Evolutionary conservation across 35 echinoderm and acorn worm genomes (phyloP).

Genomic region (Hemicentrotus pulcherrimus): DNA sequence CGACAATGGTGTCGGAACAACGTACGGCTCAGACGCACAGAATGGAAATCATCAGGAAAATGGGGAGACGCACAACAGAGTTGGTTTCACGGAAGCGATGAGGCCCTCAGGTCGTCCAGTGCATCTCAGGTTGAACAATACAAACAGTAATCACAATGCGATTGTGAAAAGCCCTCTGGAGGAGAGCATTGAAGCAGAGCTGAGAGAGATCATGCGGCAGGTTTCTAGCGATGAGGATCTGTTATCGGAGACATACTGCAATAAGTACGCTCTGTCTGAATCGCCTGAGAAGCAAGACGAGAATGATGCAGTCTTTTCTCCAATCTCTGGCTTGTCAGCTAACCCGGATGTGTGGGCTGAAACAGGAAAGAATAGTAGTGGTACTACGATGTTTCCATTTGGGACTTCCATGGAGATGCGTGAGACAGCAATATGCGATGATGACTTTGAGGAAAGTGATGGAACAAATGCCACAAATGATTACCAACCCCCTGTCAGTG

Average conservation of each 20-base stretch:
- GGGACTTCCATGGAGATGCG: constrained; percentile 49
- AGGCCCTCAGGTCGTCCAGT: constrained; percentile 16
- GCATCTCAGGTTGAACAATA: constrained; percentile 32
- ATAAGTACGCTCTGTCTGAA: constrained; percentile 64
- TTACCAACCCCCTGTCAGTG: constrained; percentile 67
- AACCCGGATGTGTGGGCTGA: constrained; percentile 56
- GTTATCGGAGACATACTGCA: constrained; percentile 63
- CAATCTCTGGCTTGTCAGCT: constrained; percentile 70
- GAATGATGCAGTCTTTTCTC: constrained; percentile 46
- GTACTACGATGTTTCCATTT: constrained; percentile 57
- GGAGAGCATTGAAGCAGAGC: constrained; percentile 72
- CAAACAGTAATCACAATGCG: constrained; percentile 69
- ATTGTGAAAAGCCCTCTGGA: constrained; percentile 59
- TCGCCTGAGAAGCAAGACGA: constrained; percentile 36
- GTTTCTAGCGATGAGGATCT: constrained; percentile 77
- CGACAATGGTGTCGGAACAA: constrained; percentile 38
- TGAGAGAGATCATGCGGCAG: constrained; percentile 82
- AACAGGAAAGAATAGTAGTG: background rate
- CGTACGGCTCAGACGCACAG: constrained; percentile 26
- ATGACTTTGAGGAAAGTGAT: constrained; percentile 68
- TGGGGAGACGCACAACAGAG: background rate
- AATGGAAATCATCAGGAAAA: constrained; percentile 39
- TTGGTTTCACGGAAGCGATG: background rate
- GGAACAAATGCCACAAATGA: constrained; percentile 74
- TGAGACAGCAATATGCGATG: constrained; percentile 85